A percentile compares a stretch with the other conserved stretches of the same genome.
Conservation (phyloP, 2,113 vertebrate species). For the Abramis brama region DNA sequence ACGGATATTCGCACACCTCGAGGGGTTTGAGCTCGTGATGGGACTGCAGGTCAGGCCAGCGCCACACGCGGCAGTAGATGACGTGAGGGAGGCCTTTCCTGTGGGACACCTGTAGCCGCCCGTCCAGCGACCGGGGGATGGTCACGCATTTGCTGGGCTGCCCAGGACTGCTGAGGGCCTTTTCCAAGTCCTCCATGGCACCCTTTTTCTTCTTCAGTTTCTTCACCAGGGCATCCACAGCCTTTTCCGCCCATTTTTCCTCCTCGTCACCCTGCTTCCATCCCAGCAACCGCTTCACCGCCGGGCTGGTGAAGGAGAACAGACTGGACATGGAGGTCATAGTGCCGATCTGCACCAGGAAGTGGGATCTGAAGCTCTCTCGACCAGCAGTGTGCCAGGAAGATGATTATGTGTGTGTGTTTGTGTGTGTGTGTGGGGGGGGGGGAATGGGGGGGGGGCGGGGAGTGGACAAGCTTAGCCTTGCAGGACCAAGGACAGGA, state of each 20-base stretch:
- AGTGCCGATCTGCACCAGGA: slow-evolving; percentile 52
- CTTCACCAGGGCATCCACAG: slow-evolving; percentile 96
- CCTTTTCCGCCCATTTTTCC: slow-evolving; percentile 99
- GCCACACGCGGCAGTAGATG: slow-evolving; percentile 98
- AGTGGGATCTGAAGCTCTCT: slow-evolving; percentile 32
- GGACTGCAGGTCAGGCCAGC: slow-evolving; percentile 98
- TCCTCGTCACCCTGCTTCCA: slow-evolving; percentile 99
- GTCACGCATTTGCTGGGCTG: slow-evolving; percentile 98
- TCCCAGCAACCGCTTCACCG: slow-evolving; percentile 95
- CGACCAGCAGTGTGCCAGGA: slow-evolving; percentile 32
- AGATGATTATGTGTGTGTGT: slow-evolving; percentile 47
- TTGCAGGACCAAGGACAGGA: slow-evolving; percentile 81
- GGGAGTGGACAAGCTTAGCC: slow-evolving; percentile 65
- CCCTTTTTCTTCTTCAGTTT: slow-evolving; percentile 99
- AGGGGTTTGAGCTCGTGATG: slow-evolving; percentile 98
- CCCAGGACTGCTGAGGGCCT: slow-evolving; percentile 95
- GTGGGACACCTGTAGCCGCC: slow-evolving; percentile 95
- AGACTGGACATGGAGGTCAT: slow-evolving; percentile 95
- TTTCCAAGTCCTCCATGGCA: slow-evolving; percentile 98
- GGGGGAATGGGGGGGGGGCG: slow-evolving; percentile 56
- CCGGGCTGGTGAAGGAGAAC: slow-evolving; percentile 99
- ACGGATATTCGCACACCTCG: slow-evolving; percentile 98
- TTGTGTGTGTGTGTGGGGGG: slow-evolving; percentile 22
- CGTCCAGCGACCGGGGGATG: slow-evolving; percentile 94
- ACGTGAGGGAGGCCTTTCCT: slow-evolving; percentile 97